Evolutionary conservation across 2,113 vertebrate genomes (phyloP).

Genomic region (Chionomys nivalis): DNA sequence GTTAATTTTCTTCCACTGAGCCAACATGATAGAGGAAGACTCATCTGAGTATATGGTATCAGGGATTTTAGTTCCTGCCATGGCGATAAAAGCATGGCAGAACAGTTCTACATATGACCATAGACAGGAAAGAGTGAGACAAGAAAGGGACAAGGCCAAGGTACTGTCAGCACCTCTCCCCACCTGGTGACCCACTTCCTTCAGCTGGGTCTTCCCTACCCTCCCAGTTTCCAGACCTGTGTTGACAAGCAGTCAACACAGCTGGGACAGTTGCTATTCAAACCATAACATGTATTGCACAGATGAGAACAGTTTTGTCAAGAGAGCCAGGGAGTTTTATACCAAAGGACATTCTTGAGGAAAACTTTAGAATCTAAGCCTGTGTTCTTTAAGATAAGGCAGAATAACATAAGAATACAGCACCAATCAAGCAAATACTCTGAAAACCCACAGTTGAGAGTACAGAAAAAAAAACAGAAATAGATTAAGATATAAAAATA

Average conservation of each 20-base stretch:
- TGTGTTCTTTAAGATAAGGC: background rate
- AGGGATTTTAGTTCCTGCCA: background rate
- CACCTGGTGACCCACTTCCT: background rate
- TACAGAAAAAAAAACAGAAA: background rate
- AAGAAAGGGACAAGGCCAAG: background rate
- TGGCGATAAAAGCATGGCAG: background rate
- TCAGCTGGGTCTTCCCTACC: background rate
- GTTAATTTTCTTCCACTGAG: background rate
- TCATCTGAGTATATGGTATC: background rate
- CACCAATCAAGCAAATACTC: background rate
- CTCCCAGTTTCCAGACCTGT: background rate
- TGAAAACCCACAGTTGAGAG: background rate
- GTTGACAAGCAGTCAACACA: background rate
- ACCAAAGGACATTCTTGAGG: background rate
- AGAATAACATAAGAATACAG: background rate
- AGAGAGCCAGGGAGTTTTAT: background rate
- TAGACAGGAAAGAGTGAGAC: background rate
- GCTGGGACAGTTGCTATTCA: background rate
- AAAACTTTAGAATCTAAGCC: background rate
- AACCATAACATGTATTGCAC: background rate
- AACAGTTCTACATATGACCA: background rate
- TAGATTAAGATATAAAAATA: background rate
- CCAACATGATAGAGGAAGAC: background rate
- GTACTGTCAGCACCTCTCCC: background rate
- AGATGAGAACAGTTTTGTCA: background rate